Conservation (phyloP, 2,888 invertebrate species). For the Apamea crenata region DNA sequence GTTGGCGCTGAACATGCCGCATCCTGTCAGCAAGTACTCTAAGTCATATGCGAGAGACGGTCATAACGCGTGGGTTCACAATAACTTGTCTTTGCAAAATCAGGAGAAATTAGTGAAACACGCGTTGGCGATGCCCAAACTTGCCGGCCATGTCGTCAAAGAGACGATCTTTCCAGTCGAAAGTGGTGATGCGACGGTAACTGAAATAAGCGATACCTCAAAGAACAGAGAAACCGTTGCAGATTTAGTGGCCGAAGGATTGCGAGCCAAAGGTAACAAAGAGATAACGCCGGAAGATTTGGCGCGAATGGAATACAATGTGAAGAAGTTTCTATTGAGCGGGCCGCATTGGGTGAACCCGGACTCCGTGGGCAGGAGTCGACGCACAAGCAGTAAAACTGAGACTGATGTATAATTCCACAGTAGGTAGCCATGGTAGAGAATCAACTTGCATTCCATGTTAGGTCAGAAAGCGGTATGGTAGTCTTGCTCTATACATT, state of each 20-base stretch:
- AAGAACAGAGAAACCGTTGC: conserved; percentile 73
- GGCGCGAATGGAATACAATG: conserved; percentile 94
- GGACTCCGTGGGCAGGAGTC: conserved; percentile 78
- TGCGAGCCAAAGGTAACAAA: conserved; percentile 81
- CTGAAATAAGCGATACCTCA: conserved; percentile 82
- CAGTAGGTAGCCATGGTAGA: conserved; percentile 73
- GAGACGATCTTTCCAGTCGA: conserved; percentile 87
- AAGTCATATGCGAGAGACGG: conserved; percentile 80
- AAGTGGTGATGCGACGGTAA: conserved; percentile 81
- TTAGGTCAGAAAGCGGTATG: conserved; percentile 61
- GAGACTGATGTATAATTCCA: conserved; percentile 89
- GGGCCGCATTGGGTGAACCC: conserved; percentile 86
- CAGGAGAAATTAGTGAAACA: conserved; percentile 74
- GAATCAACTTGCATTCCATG: conserved; percentile 62
- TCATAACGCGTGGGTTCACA: conserved; percentile 80
- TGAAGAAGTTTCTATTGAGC: conserved; percentile 93
- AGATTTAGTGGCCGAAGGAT: conserved; percentile 76
- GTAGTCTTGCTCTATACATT: conserved; percentile 59
- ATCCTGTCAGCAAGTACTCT: conserved; percentile 87
- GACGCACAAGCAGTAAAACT: conserved; percentile 89
- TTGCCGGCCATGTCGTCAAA: conserved; percentile 79
- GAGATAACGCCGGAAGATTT: conserved; percentile 90
- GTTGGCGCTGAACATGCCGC: conserved; percentile 87
- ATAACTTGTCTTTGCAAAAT: conserved; percentile 67
- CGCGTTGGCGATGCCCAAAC: conserved; percentile 69